Evolutionary conservation across 2,797 vertebrate species (phyloP), one percentile per base, ranked within the genome.

Genomic region (Sciurus carolinensis): DNA sequence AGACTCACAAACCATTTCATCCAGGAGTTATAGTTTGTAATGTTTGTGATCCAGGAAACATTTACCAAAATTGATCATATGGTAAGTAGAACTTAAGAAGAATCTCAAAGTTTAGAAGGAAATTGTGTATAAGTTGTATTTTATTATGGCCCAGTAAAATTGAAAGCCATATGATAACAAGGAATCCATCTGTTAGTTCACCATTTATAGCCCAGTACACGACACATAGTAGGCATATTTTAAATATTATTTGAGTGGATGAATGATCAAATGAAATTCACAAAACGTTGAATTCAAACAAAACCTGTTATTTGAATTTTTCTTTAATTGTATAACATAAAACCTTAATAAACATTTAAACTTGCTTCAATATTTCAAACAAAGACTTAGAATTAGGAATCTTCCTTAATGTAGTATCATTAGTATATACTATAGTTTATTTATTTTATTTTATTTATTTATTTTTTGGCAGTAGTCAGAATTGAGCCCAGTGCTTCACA

Each of bases 131-230:
- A 85, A 76, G 24, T 77, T 26, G 67, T 83, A 44, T 82, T 64
- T 87, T 72, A 79, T 83, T 66, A 52, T 92, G n/a, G 64, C 0
- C 36, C 47, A 62, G 5, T 52, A 87, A 86, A 87, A 50, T 81
- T 76, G 76, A 94, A 95, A 89, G 9, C 28, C 57, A 44, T 12
- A 6, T 36, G 44, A 42, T 72, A 67, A 95, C n/a, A 92, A n/a
- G 69, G 44, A 62, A 33, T 86, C 0, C 44, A 17, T 47, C 11
- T 77, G 88, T 88, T 88, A 87, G 64, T 64, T 77, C 7, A 28
- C 18, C 79, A 26, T 66, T 72, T 86, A 7, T 71, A 90, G n/a
- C 33, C 67, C 12, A 39, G 36, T 52, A n/a, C 36, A 11, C 59
- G 73, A 36, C 39, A 33, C 47, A 36, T 30, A 66, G 9, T 66